A percentile compares a stretch with the other conserved stretches of the same genome.
Conservation (phyloP, 2,113 vertebrate species). For the Grallaria varia region DNA sequence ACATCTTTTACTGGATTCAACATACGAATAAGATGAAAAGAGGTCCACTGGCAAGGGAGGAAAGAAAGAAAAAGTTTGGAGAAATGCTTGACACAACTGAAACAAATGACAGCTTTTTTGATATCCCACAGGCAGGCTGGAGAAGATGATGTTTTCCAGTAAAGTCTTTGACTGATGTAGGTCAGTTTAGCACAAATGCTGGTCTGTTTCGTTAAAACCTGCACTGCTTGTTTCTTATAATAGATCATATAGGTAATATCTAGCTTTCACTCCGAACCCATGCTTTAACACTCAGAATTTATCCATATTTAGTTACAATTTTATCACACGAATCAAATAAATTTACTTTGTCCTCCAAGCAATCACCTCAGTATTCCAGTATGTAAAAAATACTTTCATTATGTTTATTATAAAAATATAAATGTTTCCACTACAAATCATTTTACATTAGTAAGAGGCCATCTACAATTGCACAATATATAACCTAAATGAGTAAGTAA, state of each 20-base stretch:
- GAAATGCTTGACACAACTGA: constrained; percentile 22
- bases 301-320: constrained; percentile 46
- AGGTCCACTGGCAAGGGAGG: constrained; percentile 46
- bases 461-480: constrained; percentile 92
- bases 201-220: constrained; percentile 5
- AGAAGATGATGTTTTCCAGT: neutral
- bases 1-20: constrained; percentile 43
- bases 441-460: constrained; percentile 99
- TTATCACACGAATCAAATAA: constrained; percentile 58
- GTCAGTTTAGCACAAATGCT: constrained; percentile 17
- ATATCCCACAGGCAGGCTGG: constrained; percentile 15
- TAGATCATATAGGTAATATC: constrained; percentile 46
- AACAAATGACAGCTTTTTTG: constrained; percentile 23
- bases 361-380: constrained; percentile 80
- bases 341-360: constrained; percentile 70
- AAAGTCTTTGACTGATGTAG: constrained; percentile 9
- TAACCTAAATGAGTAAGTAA: constrained; percentile 79
- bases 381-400: constrained; percentile 99
- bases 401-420: constrained; percentile 99
- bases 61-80: constrained; percentile 35
- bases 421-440: constrained; percentile 99
- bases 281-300: constrained; percentile 45
- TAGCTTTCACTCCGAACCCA: constrained; percentile 42
- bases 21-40: constrained; percentile 33
- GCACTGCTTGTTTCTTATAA: constrained; percentile 1